phyloP scores from a whole-genome alignment of 2,888 invertebrate species.

The Blomia tropicalis region DNA sequence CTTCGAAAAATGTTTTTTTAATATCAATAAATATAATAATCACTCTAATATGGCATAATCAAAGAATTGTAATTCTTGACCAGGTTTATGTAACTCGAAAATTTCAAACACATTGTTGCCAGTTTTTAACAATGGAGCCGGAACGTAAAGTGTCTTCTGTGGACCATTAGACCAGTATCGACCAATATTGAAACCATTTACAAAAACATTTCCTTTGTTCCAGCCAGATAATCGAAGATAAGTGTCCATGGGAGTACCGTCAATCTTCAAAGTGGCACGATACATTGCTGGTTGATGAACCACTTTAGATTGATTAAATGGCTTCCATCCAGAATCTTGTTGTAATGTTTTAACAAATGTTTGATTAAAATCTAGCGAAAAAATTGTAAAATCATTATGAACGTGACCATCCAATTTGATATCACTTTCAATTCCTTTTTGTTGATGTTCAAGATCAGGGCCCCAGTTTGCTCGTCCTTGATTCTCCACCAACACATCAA shows the following conservation, averaged over 20 bases:
- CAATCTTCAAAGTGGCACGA: slow-evolving; percentile 24
- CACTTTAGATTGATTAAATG: slow-evolving; percentile 30
- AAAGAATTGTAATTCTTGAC: slow-evolving; percentile 18
- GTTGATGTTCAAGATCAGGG: slow-evolving; percentile 37
- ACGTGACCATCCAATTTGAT: slow-evolving; percentile 37
- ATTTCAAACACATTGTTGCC: slow-evolving; percentile 43
- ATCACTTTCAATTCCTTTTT: slow-evolving; percentile 39
- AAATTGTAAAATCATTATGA: slow-evolving; percentile 39
- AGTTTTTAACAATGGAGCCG: slow-evolving; percentile 50
- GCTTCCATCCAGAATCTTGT: slow-evolving; percentile 28
- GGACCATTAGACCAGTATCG: slow-evolving; percentile 68
- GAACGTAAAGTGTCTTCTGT: slow-evolving; percentile 63
- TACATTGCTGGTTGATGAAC: slow-evolving; percentile 12
- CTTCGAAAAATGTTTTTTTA: no score
- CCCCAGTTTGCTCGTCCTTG: slow-evolving; percentile 39
- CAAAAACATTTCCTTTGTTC: slow-evolving; percentile 66
- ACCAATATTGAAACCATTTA: slow-evolving; percentile 72
- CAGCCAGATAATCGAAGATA: slow-evolving; percentile 61
- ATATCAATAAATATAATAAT: neutral
- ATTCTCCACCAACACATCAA: slow-evolving; percentile 41
- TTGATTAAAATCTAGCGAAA: slow-evolving; percentile 42
- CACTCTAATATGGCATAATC: slow-evolving; percentile 21
- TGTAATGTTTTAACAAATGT: slow-evolving; percentile 29
- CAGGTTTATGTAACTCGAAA: slow-evolving; percentile 26
- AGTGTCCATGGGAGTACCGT: slow-evolving; percentile 44